phyloP scores from a whole-genome alignment of 2,113 vertebrate genomes.

The Pachycephala philippinensis region DNA sequence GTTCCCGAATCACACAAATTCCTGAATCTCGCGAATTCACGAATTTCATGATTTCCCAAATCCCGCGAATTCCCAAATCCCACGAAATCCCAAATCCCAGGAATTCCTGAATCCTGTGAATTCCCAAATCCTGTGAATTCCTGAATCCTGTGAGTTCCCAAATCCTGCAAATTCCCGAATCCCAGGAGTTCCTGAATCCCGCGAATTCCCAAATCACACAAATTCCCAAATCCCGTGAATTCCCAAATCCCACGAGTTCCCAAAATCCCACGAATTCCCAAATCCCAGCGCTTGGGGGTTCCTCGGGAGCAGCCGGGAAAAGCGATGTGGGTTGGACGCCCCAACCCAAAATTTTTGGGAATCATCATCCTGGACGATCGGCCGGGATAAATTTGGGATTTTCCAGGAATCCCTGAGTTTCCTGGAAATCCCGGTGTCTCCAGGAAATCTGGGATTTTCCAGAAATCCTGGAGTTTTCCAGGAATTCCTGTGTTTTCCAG shows the following conservation, averaged over 20 bases:
- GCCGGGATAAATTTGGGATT: neutral
- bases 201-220: rapidly evolving
- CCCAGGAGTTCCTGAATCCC: rapidly evolving
- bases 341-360: neutral
- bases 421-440: neutral
- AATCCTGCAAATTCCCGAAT: rapidly evolving
- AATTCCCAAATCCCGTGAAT: rapidly evolving
- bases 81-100: too few relatives aligned
- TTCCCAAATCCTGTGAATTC: rapidly evolving
- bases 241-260: rapidly evolving
- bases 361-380: rapidly evolving
- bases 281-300: rapidly evolving
- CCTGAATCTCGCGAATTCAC: rapidly evolving
- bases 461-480: too few relatives aligned
- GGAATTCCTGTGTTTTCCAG: too few relatives aligned
- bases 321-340: neutral
- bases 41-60: rapidly evolving
- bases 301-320: rapidly evolving
- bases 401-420: neutral
- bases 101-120: rapidly evolving
- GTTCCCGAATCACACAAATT: rapidly evolving
- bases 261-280: rapidly evolving
- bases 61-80: too few relatives aligned
- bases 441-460: neutral
- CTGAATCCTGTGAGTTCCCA: rapidly evolving